phyloP scores from a whole-genome alignment of 2,113 vertebrate genomes.

The Pterocles burchelli region DNA sequence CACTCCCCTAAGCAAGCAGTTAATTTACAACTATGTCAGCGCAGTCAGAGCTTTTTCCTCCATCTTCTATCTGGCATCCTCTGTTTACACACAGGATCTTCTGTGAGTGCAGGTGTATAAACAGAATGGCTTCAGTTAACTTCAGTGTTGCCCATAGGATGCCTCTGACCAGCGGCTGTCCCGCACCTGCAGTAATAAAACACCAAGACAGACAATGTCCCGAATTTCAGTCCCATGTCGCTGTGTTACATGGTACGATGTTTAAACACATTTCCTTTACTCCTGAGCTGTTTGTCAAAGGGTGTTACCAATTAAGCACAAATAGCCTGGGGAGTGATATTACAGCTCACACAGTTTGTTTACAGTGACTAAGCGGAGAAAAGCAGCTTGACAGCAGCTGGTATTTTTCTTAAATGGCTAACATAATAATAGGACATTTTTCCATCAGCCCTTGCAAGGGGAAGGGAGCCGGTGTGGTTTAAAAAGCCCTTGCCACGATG shows the following conservation, averaged over 20 bases:
- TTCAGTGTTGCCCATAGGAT: not conserved
- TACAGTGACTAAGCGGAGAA: not conserved
- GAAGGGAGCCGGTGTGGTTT: not conserved
- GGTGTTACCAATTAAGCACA: not conserved
- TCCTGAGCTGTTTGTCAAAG: not conserved
- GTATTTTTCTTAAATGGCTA: not conserved
- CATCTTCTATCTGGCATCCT: not conserved
- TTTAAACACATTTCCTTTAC: not conserved
- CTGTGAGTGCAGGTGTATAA: not conserved
- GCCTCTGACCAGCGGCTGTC: not conserved
- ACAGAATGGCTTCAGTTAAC: not conserved
- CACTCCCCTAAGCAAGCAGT: not conserved
- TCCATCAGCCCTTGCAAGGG: not conserved
- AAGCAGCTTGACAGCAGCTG: not conserved
- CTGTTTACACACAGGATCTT: not conserved
- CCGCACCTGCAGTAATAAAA: constrained; percentile 22
- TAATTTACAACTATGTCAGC: not conserved
- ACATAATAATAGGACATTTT: not conserved
- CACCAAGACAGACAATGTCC: not conserved
- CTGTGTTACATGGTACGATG: not conserved
- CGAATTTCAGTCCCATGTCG: not conserved
- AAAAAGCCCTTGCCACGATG: not conserved
- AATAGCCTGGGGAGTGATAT: not conserved
- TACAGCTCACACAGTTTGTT: not conserved
- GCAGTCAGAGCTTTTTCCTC: not conserved